Evolutionary conservation across 2,888 invertebrate genomes (phyloP).

Genomic region (Parochlus steinenii): DNA sequence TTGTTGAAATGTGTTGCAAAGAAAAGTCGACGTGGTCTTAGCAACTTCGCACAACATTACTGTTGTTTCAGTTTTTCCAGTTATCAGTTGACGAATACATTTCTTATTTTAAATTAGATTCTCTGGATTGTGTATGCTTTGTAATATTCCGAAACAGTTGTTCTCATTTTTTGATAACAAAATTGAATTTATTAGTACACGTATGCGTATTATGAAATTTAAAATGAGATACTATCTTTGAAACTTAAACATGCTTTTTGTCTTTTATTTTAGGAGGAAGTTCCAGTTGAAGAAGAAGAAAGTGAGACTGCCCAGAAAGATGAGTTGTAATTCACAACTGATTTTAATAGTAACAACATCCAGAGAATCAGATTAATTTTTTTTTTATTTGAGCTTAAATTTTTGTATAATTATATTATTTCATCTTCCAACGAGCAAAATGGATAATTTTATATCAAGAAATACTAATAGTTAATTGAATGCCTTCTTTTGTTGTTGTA

Average conservation of each 20-base stretch:
- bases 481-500: too few relatives aligned
- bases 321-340: constrained; percentile 33
- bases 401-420: too few relatives aligned
- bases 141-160: constrained; percentile 4
- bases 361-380: too few relatives aligned
- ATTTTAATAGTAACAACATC: too few relatives aligned
- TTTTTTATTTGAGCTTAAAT: too few relatives aligned
- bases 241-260: constrained; percentile 3
- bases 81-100: constrained; percentile 3
- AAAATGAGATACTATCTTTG: too few relatives aligned
- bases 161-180: constrained; percentile 2
- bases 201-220: neutral
- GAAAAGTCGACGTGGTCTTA: constrained; percentile 5
- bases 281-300: constrained; percentile 21
- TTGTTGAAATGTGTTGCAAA: too few relatives aligned
- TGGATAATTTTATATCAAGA: too few relatives aligned
- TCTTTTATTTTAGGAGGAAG: constrained; percentile 19
- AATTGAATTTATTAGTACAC: constrained; percentile 1
- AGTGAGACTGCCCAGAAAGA: constrained; percentile 29
- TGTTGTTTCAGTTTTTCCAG: constrained; percentile 1
- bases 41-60: neutral
- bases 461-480: too few relatives aligned
- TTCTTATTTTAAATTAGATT: too few relatives aligned
- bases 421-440: too few relatives aligned
- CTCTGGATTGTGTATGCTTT: constrained; percentile 8